Base-by-base conservation (phyloP, 2,888 invertebrate genomes). In the Lobophora halterata region DNA sequence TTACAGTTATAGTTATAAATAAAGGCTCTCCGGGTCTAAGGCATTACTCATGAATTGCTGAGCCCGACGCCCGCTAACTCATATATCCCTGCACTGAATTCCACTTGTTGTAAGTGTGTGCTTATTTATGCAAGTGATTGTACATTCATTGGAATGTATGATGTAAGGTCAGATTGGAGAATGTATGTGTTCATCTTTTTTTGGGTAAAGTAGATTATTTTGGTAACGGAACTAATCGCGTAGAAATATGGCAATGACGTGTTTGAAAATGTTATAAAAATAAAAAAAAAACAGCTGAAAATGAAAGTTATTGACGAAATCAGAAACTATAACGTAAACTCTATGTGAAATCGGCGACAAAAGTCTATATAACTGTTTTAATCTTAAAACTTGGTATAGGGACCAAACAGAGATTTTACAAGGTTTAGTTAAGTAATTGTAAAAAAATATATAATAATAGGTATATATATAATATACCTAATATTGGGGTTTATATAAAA, bases 1-100 rank as follows among this genome's bases (percentile, higher is more conserved):
- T 66, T 77, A 78, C 80, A 71, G 77, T 79, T 80, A 79, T 61
- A 65, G 68, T 65, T 74, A 76, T 79, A 78, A 79, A 80, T 77
- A 76, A 68, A 61, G 51, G 58, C 58, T 52, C 46, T 47, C 55
- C 46, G 55, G 66, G 61, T 60, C 61, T 64, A 54, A 58, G 55
- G 55, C 76, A 78, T 79, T 73, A 74, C 58, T 78, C 76, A 75
- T 62, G 61, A 52, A 58, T 60, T 59, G 63, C 59, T 58, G 58
- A 49, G 46, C 38, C 44, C 56, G 61, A 63, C 62, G 58, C 69
- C 53, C 48, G 53, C 61, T 58, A 37, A 32, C 37, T 43, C 55
- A 49, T 55, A 49, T 49, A 53, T 53, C 46, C 46, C 46, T 17
- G 45, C 14, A 32, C 47, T 49, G 48, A 49, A 56, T 58, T 53